A percentile compares a stretch with the other conserved stretches of the same genome.
Conservation (phyloP, 2,113 vertebrate species). For the Nymphicus hollandicus region DNA sequence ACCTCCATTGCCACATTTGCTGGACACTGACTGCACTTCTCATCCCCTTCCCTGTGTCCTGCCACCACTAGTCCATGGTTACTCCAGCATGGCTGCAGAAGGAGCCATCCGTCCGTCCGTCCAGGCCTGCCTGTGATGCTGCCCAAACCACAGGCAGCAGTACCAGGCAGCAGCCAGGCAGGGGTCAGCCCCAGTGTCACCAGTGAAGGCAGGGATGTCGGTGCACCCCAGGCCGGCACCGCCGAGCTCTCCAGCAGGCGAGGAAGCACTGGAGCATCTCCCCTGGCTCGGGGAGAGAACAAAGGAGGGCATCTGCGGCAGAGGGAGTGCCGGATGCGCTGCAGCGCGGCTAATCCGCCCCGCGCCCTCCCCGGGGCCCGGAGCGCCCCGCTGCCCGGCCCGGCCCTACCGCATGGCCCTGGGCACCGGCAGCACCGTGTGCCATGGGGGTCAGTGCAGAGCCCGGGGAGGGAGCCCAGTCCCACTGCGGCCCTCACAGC, state of each 20-base stretch:
- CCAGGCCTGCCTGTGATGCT: background rate
- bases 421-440: background rate
- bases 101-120: fast-evolving
- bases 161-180: background rate
- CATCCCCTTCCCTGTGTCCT: background rate
- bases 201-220: background rate
- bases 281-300: conserved; percentile 39
- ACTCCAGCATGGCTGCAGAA: background rate
- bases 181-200: background rate
- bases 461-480: background rate
- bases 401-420: background rate
- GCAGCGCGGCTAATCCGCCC: conserved; percentile 23
- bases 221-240: background rate
- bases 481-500: fast-evolving
- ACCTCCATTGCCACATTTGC: fast-evolving
- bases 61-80: background rate
- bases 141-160: background rate
- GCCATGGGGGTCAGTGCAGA: background rate
- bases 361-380: background rate
- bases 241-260: fast-evolving
- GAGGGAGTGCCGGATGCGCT: conserved; percentile 41
- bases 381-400: background rate
- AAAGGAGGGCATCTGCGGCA: conserved; percentile 54
- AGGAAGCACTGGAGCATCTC: background rate
- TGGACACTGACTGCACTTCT: fast-evolving